These are phyloP conservation scores for Liparis tanakae DNA, from an alignment of 2,797 vertebrate species.

Conservation along the genomic window DNA sequence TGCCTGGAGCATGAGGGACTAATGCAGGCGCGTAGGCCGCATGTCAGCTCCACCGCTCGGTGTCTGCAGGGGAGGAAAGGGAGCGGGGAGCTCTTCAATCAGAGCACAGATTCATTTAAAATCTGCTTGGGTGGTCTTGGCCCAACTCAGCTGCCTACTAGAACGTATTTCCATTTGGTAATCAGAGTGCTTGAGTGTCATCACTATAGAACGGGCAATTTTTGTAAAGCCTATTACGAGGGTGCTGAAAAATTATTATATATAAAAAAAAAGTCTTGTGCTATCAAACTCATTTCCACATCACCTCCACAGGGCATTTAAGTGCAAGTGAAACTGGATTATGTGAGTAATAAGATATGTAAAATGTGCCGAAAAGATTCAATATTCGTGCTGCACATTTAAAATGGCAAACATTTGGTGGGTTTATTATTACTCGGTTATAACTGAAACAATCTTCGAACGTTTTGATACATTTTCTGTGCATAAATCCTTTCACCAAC, in stretches of 20 bases:
- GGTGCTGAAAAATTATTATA: conserved; percentile 2
- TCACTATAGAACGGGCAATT: background rate
- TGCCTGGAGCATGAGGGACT: conserved; percentile 49
- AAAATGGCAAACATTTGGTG: background rate
- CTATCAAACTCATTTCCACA: conserved; percentile 7
- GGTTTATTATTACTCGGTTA: background rate
- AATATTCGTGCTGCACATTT: background rate
- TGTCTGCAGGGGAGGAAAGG: conserved; percentile 40
- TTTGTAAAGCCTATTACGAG: background rate
- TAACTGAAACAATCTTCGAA: background rate
- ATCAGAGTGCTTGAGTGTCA: background rate
- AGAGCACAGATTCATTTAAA: conserved; percentile 67
- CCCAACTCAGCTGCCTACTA: background rate
- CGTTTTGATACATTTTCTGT: background rate
- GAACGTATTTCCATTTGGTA: conserved; percentile 10
- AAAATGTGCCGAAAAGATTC: background rate
- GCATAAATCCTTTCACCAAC: background rate
- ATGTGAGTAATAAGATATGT: conserved; percentile 8
- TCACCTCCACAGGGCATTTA: conserved; percentile 1
- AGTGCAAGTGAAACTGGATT: conserved; percentile 3
- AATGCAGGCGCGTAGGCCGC: conserved; percentile 49
- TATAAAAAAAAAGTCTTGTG: background rate
- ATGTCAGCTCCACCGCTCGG: conserved; percentile 38
- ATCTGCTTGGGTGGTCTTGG: conserved; percentile 56
- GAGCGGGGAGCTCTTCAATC: conserved; percentile 39